phyloP scores from a whole-genome alignment of 2,888 invertebrate genomes.

The Pristionchus maxplancki region DNA sequence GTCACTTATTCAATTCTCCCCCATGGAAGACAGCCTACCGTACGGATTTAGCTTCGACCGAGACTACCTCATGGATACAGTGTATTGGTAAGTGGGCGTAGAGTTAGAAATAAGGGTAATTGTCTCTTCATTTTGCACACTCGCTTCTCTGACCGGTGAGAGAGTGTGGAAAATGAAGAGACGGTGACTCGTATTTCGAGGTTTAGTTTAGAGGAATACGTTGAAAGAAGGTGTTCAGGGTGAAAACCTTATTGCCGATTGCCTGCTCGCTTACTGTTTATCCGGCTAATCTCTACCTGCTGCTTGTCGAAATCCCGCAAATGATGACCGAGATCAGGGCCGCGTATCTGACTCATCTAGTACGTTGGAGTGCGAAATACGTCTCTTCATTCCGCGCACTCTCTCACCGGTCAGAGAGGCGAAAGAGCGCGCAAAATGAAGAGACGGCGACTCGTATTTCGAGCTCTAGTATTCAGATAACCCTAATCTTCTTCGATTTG shows the following conservation, averaged over 20 bases:
- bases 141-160: too few relatives aligned
- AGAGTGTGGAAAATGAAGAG: too few relatives aligned
- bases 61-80: not conserved
- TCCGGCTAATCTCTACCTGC: not conserved
- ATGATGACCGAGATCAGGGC: not conserved
- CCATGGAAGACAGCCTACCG: not conserved
- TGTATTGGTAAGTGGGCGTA: too few relatives aligned
- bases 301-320: not conserved
- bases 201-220: too few relatives aligned
- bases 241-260: not conserved
- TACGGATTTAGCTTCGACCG: not conserved
- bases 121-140: not conserved
- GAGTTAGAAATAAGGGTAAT: not conserved
- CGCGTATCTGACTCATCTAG: not conserved
- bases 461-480: not conserved
- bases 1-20: not conserved
- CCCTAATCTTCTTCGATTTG: not conserved
- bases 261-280: not conserved
- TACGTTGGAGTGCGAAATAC: not conserved
- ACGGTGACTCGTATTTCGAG: too few relatives aligned
- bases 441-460: too few relatives aligned
- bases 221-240: too few relatives aligned
- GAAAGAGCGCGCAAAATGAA: too few relatives aligned
- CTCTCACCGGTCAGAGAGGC: too few relatives aligned
- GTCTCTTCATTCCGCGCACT: too few relatives aligned